A percentile compares a stretch with the other conserved stretches of the same genome.
Conservation (phyloP, 37 sponge, comb jelly and placozoan genomes). For the Lycopodina hypogea region DNA sequence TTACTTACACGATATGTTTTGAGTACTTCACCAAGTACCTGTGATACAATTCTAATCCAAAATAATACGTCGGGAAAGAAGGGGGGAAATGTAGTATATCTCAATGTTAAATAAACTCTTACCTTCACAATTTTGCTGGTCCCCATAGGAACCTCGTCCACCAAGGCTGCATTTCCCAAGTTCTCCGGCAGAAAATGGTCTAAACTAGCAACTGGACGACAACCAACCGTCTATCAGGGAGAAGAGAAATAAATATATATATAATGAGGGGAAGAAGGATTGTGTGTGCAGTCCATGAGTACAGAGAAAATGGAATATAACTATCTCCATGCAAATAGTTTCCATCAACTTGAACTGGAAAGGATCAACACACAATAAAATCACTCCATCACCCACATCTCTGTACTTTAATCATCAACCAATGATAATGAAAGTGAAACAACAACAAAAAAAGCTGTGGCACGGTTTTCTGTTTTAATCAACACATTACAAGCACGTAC, state of each 20-base stretch:
- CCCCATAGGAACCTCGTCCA: slow-evolving; percentile 90
- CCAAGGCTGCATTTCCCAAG: slow-evolving; percentile 87
- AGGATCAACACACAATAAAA: too few relatives aligned
- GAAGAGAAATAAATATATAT: not conserved
- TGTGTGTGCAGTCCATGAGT: not conserved
- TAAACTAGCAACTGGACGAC: slow-evolving; percentile 92
- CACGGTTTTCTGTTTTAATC: not conserved
- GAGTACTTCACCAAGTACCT: too few relatives aligned
- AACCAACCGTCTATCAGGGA: slow-evolving; percentile 75
- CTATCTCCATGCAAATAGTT: too few relatives aligned
- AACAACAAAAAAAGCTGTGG: too few relatives aligned
- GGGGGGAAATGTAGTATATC: too few relatives aligned
- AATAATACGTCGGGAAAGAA: too few relatives aligned
- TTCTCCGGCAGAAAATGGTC: slow-evolving; percentile 97
- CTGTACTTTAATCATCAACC: too few relatives aligned
- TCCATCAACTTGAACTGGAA: too few relatives aligned
- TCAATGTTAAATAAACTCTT: not conserved
- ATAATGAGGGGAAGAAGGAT: not conserved
- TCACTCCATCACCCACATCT: too few relatives aligned
- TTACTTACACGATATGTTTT: too few relatives aligned
- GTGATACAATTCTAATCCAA: too few relatives aligned
- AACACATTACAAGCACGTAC: slow-evolving; percentile 20
- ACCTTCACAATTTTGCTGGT: slow-evolving; percentile 91
- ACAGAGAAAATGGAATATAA: not conserved
- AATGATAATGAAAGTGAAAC: too few relatives aligned